These are phyloP conservation scores for Sclerodermus sp. DNA, from an alignment of 2,888 invertebrate species.

Conservation along the genomic window DNA sequence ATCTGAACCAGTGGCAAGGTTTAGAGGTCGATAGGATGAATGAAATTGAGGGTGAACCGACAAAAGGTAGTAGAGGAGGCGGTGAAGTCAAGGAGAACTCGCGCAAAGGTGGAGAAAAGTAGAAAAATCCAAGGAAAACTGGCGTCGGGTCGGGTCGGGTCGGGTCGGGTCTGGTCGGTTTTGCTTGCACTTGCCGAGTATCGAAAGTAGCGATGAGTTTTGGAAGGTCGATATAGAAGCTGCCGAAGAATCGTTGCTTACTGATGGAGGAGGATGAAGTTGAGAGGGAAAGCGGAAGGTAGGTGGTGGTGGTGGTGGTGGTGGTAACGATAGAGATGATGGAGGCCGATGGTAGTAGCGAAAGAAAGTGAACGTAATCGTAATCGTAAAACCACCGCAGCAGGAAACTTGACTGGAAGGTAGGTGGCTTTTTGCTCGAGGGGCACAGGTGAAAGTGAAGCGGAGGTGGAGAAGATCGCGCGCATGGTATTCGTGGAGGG, in stretches of 20 bases:
- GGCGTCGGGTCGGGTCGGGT: too few relatives aligned
- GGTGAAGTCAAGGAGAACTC: too few relatives aligned
- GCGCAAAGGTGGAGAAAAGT: background rate
- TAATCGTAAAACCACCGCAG: slow-evolving; percentile 32
- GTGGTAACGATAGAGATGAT: too few relatives aligned
- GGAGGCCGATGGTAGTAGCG: too few relatives aligned
- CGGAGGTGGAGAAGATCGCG: slow-evolving; percentile 34
- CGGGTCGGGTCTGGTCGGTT: too few relatives aligned
- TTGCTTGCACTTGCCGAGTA: too few relatives aligned
- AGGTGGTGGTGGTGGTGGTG: slow-evolving; percentile 4
- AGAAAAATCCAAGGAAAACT: too few relatives aligned
- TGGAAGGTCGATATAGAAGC: background rate
- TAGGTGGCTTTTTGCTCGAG: too few relatives aligned
- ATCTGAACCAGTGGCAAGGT: slow-evolving; percentile 14
- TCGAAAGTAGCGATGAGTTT: background rate
- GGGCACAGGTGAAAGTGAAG: slow-evolving; percentile 44
- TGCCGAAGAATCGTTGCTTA: background rate
- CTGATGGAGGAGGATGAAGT: background rate
- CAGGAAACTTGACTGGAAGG: too few relatives aligned
- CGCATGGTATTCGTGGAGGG: slow-evolving; percentile 25
- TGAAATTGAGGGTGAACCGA: slow-evolving; percentile 15
- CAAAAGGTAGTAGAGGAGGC: background rate
- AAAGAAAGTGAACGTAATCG: slow-evolving; percentile 28
- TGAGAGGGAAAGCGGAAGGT: slow-evolving; percentile 17
- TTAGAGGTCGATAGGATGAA: slow-evolving; percentile 23